Percentiles rank a stretch among this genome's conserved stretches.
phyloP scores from a whole-genome alignment of 2,113 vertebrate genomes.

The human (Homo sapiens) region DNA sequence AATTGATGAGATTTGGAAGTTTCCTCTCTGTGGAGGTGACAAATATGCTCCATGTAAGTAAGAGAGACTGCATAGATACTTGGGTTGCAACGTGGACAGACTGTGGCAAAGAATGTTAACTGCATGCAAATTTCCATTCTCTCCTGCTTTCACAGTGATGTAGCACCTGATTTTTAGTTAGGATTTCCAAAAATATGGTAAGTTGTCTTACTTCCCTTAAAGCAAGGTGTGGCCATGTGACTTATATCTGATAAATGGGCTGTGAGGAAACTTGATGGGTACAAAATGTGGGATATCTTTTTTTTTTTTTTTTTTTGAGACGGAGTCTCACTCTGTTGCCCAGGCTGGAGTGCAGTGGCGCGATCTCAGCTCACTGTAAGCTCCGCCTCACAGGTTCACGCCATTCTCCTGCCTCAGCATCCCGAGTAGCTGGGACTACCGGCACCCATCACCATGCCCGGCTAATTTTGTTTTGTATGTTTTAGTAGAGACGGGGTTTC shows the following conservation, averaged over 20 bases:
- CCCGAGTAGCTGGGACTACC: too few species aligned
- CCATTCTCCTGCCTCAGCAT: too few species aligned
- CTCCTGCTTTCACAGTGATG: neutral
- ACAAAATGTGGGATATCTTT: neutral
- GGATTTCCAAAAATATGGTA: neutral
- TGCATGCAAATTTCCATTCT: neutral
- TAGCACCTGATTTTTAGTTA: neutral
- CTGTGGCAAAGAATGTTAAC: neutral
- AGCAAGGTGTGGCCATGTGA: neutral
- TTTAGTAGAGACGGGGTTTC: too few species aligned
- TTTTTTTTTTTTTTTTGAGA: too few species aligned
- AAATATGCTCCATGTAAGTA: neutral
- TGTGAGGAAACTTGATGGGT: neutral
- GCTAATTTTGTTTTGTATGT: too few species aligned
- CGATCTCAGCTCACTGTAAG: too few species aligned
- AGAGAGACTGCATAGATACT: neutral
- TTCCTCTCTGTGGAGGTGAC: neutral
- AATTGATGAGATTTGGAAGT: neutral
- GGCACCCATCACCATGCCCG: rapidly evolving
- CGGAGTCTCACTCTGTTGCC: too few species aligned
- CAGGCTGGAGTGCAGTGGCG: too few species aligned
- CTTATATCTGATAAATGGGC: neutral
- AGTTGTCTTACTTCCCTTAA: neutral
- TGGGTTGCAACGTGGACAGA: neutral
- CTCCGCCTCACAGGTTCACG: too few species aligned